Evolutionary conservation across 2,113 vertebrate genomes (phyloP).

Genomic region (Todiramphus saurophagus): DNA sequence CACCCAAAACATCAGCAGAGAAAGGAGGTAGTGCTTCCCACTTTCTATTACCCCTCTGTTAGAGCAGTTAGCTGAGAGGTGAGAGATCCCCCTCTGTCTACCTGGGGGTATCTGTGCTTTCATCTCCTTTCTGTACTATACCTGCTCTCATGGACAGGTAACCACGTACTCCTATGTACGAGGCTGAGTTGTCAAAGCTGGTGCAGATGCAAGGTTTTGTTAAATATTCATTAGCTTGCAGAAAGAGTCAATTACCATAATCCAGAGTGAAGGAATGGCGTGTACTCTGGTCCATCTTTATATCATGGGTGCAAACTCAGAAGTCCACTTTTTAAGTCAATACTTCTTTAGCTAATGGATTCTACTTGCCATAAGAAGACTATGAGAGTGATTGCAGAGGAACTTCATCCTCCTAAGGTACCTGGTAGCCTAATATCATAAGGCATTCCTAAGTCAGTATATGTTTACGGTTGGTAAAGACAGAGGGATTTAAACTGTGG

Average conservation of each 20-base stretch:
- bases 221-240: not conserved
- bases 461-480: not conserved
- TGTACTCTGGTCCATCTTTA: not conserved
- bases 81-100: not conserved
- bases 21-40: rapidly evolving
- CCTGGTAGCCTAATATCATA: not conserved
- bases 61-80: not conserved
- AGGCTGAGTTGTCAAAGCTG: not conserved
- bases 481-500: not conserved
- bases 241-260: not conserved
- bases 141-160: not conserved
- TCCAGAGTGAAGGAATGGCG: not conserved
- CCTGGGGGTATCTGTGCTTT: not conserved
- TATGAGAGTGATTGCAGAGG: not conserved
- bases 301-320: not conserved
- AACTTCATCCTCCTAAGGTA: not conserved
- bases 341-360: not conserved
- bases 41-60: rapidly evolving
- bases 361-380: not conserved
- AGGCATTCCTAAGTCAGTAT: not conserved
- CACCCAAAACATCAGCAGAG: not conserved
- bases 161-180: rapidly evolving
- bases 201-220: not conserved
- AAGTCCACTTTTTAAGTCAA: not conserved
- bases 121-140: rapidly evolving